These are phyloP conservation scores for Bos javanicus DNA, from an alignment of 2,113 vertebrate species.

Conservation along the genomic window DNA sequence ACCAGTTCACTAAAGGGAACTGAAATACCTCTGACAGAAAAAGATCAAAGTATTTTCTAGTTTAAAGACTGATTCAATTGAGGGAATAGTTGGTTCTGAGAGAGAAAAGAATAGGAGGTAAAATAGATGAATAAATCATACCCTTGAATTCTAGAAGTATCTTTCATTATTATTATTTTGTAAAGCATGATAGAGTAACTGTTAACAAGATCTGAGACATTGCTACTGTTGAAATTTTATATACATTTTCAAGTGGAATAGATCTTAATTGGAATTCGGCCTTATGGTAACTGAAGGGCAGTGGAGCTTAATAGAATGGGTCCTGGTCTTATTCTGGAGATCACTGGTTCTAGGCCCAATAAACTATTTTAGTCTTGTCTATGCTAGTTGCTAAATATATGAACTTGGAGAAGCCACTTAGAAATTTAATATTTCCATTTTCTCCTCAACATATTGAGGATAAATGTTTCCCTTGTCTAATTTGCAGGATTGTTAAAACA, in stretches of 20 bases:
- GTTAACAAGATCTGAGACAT: neutral
- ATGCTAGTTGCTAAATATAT: neutral
- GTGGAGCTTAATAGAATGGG: neutral
- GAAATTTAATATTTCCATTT: neutral
- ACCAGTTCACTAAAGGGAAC: neutral
- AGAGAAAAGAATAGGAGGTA: neutral
- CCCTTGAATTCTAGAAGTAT: neutral
- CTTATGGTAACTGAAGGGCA: neutral
- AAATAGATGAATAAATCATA: neutral
- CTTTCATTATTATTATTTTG: neutral
- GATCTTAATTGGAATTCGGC: neutral
- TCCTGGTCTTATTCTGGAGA: neutral
- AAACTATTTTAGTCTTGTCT: neutral
- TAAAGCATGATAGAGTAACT: neutral
- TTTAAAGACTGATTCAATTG: constrained; percentile 34
- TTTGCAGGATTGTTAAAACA: neutral
- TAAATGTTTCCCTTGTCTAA: neutral
- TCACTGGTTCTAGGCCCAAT: neutral
- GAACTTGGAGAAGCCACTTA: neutral
- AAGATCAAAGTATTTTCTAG: neutral
- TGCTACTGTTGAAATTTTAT: neutral
- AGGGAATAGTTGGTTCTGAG: neutral
- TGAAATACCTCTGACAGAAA: constrained; percentile 27
- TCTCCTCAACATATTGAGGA: neutral
- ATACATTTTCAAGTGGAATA: neutral